phyloP scores from a whole-genome alignment of 2,888 invertebrate species.

The Colostygia pectinataria region DNA sequence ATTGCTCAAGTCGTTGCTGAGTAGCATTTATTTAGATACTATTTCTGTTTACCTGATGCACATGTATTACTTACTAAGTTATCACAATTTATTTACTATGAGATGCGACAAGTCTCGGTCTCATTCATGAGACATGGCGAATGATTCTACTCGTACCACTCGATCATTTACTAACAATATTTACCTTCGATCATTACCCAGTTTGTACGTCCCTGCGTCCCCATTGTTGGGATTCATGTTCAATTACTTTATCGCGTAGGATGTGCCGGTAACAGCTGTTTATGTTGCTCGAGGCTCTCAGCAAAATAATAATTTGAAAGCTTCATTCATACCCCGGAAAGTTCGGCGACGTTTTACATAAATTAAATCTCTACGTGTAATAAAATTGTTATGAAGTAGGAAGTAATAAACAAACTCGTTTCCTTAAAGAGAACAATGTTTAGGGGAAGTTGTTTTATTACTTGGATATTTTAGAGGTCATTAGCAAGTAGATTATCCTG shows the following conservation, averaged over 20 bases:
- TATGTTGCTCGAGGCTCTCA: conserved; percentile 21
- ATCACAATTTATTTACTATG: no score
- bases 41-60: no score
- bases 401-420: conserved; percentile 39
- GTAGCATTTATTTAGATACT: no score
- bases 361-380: conserved; percentile 47
- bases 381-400: conserved; percentile 38
- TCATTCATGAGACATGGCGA: no score
- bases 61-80: no score
- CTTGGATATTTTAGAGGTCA: conserved; percentile 13
- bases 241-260: conserved; percentile 50
- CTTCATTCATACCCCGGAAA: conserved; percentile 45
- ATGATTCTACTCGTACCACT: no score
- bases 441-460: conserved; percentile 16
- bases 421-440: conserved; percentile 27
- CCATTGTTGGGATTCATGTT: conserved; percentile 3
- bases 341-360: conserved; percentile 51
- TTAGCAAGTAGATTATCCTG: conserved; percentile 3
- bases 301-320: conserved; percentile 50
- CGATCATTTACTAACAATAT: no score
- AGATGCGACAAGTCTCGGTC: no score
- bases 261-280: conserved; percentile 39
- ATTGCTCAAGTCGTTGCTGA: no score
- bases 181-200: conserved; percentile 43
- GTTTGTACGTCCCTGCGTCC: neutral